Percentiles rank a stretch among this genome's conserved stretches.
Evolutionary conservation across 2,888 invertebrate species (phyloP).

Genomic region (Leuctra nigra): DNA sequence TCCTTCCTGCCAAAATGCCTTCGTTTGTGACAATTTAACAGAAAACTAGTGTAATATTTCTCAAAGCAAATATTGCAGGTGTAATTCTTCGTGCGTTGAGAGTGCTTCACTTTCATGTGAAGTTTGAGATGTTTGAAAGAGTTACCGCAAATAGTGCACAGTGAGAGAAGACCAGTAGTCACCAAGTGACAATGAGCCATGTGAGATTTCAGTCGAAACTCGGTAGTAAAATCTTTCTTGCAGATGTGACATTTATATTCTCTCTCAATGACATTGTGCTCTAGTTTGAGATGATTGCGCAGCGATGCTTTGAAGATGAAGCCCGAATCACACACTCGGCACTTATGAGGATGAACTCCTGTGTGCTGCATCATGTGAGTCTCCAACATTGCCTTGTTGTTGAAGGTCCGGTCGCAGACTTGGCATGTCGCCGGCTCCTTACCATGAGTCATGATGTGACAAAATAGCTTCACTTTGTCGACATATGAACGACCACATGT

Average conservation of each 20-base stretch:
- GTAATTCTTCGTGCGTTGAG: neutral
- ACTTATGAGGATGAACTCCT: neutral
- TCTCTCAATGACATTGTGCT: neutral
- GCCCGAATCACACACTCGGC: neutral
- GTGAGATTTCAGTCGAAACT: no score
- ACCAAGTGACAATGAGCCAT: no score
- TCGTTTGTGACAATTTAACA: neutral
- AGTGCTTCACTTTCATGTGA: neutral
- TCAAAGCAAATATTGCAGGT: no score
- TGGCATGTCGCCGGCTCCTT: neutral
- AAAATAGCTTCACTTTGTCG: neutral
- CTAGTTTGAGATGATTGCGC: neutral
- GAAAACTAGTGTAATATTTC: no score
- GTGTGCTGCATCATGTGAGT: conserved; percentile 1
- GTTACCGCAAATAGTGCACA: neutral
- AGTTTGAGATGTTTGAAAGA: neutral
- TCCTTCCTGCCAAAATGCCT: neutral
- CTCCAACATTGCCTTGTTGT: neutral
- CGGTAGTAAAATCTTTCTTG: no score
- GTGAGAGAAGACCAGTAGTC: no score
- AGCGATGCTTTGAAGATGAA: neutral
- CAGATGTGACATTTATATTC: no score
- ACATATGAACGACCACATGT: neutral
- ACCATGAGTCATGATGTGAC: neutral
- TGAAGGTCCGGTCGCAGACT: neutral